A percentile compares a stretch with the other conserved stretches of the same genome.
phyloP scores from a whole-genome alignment of 2,113 vertebrate species.

The Odocoileus hemionus region DNA sequence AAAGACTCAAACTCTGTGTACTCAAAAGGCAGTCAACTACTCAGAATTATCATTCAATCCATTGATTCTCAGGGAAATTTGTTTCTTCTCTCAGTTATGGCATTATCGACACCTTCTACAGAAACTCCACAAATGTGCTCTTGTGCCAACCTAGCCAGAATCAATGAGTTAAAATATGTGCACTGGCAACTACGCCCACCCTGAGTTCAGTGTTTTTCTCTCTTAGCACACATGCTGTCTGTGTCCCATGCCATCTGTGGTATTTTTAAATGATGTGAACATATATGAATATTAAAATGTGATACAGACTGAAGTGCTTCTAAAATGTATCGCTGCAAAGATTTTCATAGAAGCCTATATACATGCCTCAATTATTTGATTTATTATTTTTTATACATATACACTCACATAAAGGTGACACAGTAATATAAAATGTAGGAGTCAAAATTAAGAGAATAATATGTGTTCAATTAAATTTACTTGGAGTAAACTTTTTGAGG shows the following conservation, averaged over 20 bases:
- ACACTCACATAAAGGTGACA: not conserved
- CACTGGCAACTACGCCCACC: not conserved
- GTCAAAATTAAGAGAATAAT: not conserved
- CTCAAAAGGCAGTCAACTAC: not conserved
- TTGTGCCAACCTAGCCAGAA: not conserved
- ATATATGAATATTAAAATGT: not conserved
- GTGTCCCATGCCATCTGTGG: not conserved
- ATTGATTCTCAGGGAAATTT: not conserved
- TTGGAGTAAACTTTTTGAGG: not conserved
- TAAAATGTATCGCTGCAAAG: not conserved
- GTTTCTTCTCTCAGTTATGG: not conserved
- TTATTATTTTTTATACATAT: not conserved
- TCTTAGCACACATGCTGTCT: not conserved
- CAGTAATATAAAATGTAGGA: not conserved
- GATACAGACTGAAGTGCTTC: not conserved
- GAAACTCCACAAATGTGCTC: not conserved
- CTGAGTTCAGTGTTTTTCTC: not conserved
- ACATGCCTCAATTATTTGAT: not conserved
- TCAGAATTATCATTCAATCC: not conserved
- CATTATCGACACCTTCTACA: not conserved
- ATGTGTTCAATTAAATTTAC: not conserved
- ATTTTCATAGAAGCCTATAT: no score
- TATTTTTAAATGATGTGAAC: not conserved
- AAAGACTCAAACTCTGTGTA: not conserved
- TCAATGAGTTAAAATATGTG: not conserved